Evolutionary conservation across 2,888 invertebrate species (phyloP).

Genomic region (Physocephala rufipes): DNA sequence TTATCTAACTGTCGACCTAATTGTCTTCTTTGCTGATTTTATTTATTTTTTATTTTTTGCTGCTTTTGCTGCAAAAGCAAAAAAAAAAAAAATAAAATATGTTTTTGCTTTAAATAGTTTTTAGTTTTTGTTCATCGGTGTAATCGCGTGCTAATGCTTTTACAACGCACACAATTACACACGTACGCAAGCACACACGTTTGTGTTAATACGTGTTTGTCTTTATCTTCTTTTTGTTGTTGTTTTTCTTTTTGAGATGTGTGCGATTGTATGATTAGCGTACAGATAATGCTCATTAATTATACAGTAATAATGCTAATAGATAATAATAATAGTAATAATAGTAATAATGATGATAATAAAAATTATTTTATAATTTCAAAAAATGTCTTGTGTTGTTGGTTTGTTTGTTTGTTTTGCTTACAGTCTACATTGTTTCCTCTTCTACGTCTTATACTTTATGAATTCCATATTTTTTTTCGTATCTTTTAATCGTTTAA

Average conservation of each 20-base stretch:
- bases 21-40: constrained; percentile 28
- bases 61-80: constrained; percentile 1
- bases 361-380: constrained; percentile 28
- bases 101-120: constrained; percentile 42
- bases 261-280: no score
- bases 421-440: constrained; percentile 39
- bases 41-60: constrained; percentile 30
- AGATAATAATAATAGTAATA: no score
- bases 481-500: constrained; percentile 19
- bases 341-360: constrained; percentile 28
- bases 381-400: constrained; percentile 41
- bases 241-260: constrained; percentile 37
- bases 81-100: constrained; percentile 28
- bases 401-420: constrained; percentile 39
- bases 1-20: constrained; percentile 37
- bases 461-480: not conserved
- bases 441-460: not conserved
- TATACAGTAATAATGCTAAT: no score
- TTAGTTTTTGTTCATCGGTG: constrained; percentile 37
- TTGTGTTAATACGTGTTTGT: constrained; percentile 34
- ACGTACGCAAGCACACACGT: constrained; percentile 40
- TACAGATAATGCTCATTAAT: no score
- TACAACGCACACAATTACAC: no score
- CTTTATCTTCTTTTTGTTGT: constrained; percentile 38
- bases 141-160: constrained; percentile 30